phyloP scores from a whole-genome alignment of 2,888 invertebrate genomes.

The Uropetala carovei region DNA sequence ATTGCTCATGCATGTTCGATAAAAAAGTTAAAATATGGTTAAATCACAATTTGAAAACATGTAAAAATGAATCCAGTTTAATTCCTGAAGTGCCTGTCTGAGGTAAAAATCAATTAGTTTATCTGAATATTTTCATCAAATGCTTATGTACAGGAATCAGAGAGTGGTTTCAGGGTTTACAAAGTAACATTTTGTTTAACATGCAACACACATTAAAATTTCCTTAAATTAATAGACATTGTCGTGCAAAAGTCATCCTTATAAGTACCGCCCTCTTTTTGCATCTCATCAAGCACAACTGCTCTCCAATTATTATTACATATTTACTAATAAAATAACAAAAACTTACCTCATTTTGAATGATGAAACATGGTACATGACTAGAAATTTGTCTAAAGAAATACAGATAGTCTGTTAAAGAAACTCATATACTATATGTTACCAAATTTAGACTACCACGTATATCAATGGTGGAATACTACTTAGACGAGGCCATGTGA shows the following conservation, averaged over 20 bases:
- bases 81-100: not conserved
- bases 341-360: not conserved
- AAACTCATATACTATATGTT: not conserved
- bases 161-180: slow-evolving; percentile 51
- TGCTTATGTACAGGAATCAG: not conserved
- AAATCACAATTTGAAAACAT: not conserved
- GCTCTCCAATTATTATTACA: not conserved
- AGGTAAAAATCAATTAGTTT: too few relatives aligned
- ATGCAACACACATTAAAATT: slow-evolving; percentile 23
- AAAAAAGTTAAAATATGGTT: not conserved
- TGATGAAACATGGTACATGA: slow-evolving; percentile 17
- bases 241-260: not conserved
- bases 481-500: slow-evolving; percentile 34
- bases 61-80: not conserved
- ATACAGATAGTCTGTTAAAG: not conserved
- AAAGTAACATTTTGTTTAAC: slow-evolving; percentile 34
- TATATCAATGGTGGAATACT: not conserved
- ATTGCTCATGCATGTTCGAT: not conserved
- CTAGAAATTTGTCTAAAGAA: not conserved
- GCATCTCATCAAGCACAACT: not conserved
- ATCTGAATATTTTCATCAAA: not conserved
- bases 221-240: not conserved
- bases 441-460: not conserved
- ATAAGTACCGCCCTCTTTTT: not conserved
- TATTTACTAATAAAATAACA: not conserved